Percentiles rank a stretch among this genome's conserved stretches.
Conservation (phyloP, 2,113 vertebrate species). For the Serranochromis macrocephalus region DNA sequence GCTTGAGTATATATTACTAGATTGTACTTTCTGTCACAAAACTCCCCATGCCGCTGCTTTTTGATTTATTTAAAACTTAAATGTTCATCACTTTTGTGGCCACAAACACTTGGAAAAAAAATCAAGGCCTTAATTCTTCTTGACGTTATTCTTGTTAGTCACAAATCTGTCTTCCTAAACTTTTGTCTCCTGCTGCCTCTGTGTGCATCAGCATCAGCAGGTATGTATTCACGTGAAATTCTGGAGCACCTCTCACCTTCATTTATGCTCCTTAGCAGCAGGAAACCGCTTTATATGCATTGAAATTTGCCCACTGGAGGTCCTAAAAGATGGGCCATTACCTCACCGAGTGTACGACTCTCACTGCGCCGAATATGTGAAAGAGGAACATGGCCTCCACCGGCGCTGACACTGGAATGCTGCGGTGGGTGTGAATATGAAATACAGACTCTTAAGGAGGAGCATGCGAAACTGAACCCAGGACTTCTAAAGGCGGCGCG, state of each 20-base stretch:
- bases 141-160: neutral
- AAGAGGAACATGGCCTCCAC: neutral
- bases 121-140: neutral
- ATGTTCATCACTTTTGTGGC: neutral
- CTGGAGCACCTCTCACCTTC: neutral
- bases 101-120: neutral
- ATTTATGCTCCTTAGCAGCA: conserved; percentile 6
- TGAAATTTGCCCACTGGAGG: conserved; percentile 34
- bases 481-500: conserved; percentile 30
- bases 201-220: neutral
- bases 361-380: conserved; percentile 14
- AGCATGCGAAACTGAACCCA: neutral
- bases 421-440: conserved; percentile 43
- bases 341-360: neutral
- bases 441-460: conserved; percentile 22
- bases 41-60: neutral
- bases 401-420: conserved; percentile 26
- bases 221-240: neutral
- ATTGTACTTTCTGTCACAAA: neutral
- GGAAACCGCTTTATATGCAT: conserved; percentile 50
- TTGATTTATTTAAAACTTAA: neutral
- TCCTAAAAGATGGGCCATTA: conserved; percentile 15
- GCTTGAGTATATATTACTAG: neutral
- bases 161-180: neutral
- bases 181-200: neutral